A percentile compares a stretch with the other conserved stretches of the same genome.
phyloP scores from a whole-genome alignment of 2,113 vertebrate species.

The Strigops habroptila region DNA sequence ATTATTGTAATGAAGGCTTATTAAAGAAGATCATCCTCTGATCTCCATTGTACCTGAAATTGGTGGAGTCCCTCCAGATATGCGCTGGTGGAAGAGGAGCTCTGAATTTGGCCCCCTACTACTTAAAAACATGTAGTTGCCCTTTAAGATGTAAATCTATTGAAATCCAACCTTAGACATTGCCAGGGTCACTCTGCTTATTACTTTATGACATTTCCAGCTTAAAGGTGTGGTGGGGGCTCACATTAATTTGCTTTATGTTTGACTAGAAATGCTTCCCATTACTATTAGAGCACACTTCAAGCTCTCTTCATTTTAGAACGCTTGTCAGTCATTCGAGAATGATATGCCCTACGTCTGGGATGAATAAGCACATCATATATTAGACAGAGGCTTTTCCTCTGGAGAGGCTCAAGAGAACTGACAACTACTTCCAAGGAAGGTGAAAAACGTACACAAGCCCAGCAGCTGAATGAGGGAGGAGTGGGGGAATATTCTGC shows the following conservation, averaged over 20 bases:
- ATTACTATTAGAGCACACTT: slow-evolving; percentile 73
- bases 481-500: not conserved
- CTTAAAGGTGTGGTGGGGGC: slow-evolving; percentile 77
- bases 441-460: slow-evolving; percentile 33
- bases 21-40: not conserved
- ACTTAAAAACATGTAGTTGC: slow-evolving; percentile 36
- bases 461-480: not conserved
- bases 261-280: slow-evolving; percentile 85
- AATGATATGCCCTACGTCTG: slow-evolving; percentile 73
- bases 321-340: slow-evolving; percentile 84
- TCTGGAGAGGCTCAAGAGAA: slow-evolving; percentile 45
- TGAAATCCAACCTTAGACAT: slow-evolving; percentile 69
- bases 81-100: not conserved
- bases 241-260: slow-evolving; percentile 87
- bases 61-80: not conserved
- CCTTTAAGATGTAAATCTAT: slow-evolving; percentile 82
- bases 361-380: slow-evolving; percentile 80
- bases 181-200: slow-evolving; percentile 72
- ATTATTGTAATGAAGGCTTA: not conserved
- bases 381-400: slow-evolving; percentile 72
- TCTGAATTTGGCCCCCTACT: slow-evolving; percentile 14
- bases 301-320: slow-evolving; percentile 78
- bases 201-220: slow-evolving; percentile 84
- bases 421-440: slow-evolving; percentile 57
- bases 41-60: not conserved